These are phyloP conservation scores for Ceratosolen fusciceps DNA, from an alignment of 1,140 invertebrate genomes.

Conservation along the genomic window DNA sequence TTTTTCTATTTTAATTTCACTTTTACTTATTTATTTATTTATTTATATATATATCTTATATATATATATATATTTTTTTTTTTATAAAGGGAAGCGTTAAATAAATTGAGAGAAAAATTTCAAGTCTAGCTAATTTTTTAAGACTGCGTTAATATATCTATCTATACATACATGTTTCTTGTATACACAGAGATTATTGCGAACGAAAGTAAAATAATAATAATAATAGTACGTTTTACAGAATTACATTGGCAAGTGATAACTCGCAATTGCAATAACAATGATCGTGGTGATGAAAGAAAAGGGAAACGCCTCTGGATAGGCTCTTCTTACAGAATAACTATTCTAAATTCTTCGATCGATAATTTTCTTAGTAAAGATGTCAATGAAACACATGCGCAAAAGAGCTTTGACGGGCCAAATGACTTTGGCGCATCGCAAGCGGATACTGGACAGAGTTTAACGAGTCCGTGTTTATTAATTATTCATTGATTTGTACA, in stretches of 20 bases:
- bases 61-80: too few species aligned
- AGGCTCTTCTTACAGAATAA: neutral
- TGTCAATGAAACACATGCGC: conserved; percentile 10
- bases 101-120: neutral
- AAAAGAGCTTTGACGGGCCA: conserved; percentile 2
- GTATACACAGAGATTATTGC: too few species aligned
- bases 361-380: conserved; percentile 27
- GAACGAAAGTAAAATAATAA: too few species aligned
- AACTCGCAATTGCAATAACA: conserved; percentile 29
- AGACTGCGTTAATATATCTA: conserved; percentile 2
- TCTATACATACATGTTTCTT: conserved; percentile 9
- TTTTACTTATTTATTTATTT: too few species aligned
- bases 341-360: conserved; percentile 30
- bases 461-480: conserved; percentile 6
- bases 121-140: neutral
- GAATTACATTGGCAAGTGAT: neutral
- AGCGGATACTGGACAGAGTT: neutral
- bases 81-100: neutral
- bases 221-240: conserved; percentile 26
- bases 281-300: neutral
- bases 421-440: conserved; percentile 16
- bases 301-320: conserved; percentile 16
- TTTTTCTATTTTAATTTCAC: too few species aligned
- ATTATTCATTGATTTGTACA: conserved; percentile 8
- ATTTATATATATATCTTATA: too few species aligned